Conservation (phyloP, 1,140 invertebrate genomes). For the Drosophila nebulosa region DNA sequence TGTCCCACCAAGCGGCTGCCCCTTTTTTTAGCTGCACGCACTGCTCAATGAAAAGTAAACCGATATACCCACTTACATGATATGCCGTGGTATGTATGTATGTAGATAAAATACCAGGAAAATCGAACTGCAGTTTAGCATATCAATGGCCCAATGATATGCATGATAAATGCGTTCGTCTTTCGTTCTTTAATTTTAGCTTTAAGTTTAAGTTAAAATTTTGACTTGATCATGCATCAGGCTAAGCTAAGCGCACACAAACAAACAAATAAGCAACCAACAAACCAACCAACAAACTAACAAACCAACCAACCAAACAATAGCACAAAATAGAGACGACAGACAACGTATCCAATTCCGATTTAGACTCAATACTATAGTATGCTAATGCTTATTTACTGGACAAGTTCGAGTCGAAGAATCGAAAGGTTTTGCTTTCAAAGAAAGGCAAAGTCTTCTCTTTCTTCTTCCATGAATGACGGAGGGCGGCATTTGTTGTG, state of each 20-base stretch:
- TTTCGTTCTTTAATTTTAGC: background rate
- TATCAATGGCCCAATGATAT: conserved; percentile 38
- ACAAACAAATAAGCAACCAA: background rate
- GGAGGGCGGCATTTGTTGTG: conserved; percentile 3
- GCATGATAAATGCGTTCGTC: conserved; percentile 50
- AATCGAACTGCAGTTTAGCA: conserved; percentile 52
- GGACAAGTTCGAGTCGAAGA: conserved; percentile 41
- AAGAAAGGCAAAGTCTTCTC: conserved; percentile 23
- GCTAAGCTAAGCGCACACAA: conserved; percentile 45
- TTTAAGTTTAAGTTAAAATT: background rate
- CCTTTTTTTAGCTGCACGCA: background rate
- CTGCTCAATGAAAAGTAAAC: conserved; percentile 20
- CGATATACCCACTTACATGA: conserved; percentile 10
- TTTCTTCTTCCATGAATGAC: conserved; percentile 45
- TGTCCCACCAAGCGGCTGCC: too few relatives aligned
- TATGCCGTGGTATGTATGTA: background rate
- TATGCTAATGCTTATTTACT: conserved; percentile 74
- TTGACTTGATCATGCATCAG: background rate
- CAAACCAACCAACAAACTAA: conserved; percentile 42
- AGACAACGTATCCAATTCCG: background rate
- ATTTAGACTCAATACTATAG: background rate
- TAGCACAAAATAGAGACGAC: conserved; percentile 31
- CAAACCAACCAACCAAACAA: conserved; percentile 15
- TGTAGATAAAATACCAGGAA: conserved; percentile 21
- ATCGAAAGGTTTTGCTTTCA: conserved; percentile 15